These are phyloP conservation scores for Acanthosepion pharaonis DNA, from an alignment of 2,888 invertebrate genomes.

Conservation along the genomic window DNA sequence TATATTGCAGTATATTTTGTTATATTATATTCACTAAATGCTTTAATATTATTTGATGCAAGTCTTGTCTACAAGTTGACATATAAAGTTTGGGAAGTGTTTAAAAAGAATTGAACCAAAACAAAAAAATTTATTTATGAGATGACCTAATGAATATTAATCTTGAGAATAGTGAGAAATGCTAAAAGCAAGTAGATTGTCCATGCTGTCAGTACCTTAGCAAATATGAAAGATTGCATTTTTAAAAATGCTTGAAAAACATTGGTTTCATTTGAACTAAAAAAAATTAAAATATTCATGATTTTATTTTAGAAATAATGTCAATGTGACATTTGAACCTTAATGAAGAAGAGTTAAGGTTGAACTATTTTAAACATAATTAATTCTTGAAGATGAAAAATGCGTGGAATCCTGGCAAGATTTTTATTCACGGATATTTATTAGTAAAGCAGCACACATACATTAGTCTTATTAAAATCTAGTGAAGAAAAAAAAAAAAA, in stretches of 20 bases:
- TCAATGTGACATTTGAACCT: neutral
- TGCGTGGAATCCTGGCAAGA: neutral
- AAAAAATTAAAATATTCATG: neutral
- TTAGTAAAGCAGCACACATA: neutral
- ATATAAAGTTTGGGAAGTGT: neutral
- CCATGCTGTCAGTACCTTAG: neutral
- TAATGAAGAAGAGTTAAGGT: neutral
- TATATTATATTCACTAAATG: neutral
- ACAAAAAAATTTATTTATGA: neutral
- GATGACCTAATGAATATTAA: neutral
- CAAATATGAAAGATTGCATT: neutral
- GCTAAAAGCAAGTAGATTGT: neutral
- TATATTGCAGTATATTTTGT: no score
- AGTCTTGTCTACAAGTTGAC: neutral
- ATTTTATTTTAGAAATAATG: constrained; percentile 15
- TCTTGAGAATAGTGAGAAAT: neutral
- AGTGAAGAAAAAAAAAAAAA: neutral
- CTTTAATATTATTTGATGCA: neutral
- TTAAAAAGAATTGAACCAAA: neutral
- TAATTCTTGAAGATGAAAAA: neutral
- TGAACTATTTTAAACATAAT: neutral
- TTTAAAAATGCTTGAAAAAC: neutral
- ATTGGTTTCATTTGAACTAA: neutral
- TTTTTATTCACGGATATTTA: neutral
- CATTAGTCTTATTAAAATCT: neutral